phyloP scores from a whole-genome alignment of 2,113 vertebrate species.

The Brachionichthys hirsutus region DNA sequence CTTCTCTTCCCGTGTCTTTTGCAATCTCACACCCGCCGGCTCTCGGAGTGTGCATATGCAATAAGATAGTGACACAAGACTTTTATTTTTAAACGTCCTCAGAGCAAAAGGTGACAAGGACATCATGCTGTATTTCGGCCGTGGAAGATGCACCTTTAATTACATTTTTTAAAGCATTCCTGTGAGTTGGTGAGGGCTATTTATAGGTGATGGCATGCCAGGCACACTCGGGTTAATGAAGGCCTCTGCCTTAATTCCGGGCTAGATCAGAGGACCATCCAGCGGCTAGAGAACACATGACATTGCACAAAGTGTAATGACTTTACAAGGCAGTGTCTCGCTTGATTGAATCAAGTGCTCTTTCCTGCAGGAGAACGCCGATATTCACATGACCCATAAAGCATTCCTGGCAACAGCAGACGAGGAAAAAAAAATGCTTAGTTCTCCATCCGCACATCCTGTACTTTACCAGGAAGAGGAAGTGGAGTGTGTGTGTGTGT shows the following conservation, averaged over 20 bases:
- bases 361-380: slow-evolving; percentile 55
- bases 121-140: slow-evolving; percentile 18
- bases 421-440: slow-evolving; percentile 59
- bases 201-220: slow-evolving; percentile 61
- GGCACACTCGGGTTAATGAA: slow-evolving; percentile 39
- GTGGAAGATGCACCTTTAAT: slow-evolving; percentile 46
- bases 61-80: slow-evolving; percentile 20
- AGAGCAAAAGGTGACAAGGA: slow-evolving; percentile 18
- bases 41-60: slow-evolving; percentile 30
- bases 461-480: slow-evolving; percentile 68
- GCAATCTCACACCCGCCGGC: slow-evolving; percentile 41
- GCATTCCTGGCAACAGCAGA: slow-evolving; percentile 65
- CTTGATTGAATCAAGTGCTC: slow-evolving; percentile 70
- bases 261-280: slow-evolving; percentile 30
- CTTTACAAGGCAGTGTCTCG: slow-evolving; percentile 64
- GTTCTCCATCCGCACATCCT: slow-evolving; percentile 65
- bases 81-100: slow-evolving; percentile 20
- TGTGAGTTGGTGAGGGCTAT: slow-evolving; percentile 59
- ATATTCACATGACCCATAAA: slow-evolving; percentile 70
- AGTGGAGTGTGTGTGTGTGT: slow-evolving; percentile 35
- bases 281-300: slow-evolving; percentile 64
- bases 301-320: slow-evolving; percentile 73
- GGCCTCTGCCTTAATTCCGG: slow-evolving; percentile 43
- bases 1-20: slow-evolving; percentile 41
- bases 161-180: slow-evolving; percentile 58